A percentile compares a stretch with the other conserved stretches of the same genome.
Evolutionary conservation across 2,888 invertebrate species (phyloP).

Genomic region (Muscina levida): DNA sequence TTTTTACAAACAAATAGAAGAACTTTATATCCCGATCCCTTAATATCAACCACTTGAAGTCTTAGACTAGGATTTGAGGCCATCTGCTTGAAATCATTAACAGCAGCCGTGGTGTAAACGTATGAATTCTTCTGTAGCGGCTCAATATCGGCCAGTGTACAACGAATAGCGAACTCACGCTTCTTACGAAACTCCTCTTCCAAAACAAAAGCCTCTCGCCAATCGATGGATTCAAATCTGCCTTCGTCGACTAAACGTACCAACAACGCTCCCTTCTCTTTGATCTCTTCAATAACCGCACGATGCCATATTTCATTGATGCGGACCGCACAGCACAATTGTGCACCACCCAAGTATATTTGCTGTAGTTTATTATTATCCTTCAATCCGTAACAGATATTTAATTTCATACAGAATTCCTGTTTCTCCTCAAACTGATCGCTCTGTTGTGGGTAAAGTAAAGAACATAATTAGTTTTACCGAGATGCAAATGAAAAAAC

Average conservation of each 20-base stretch:
- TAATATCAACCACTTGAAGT: slow-evolving; percentile 75
- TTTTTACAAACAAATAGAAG: slow-evolving; percentile 78
- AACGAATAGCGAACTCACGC: slow-evolving; percentile 73
- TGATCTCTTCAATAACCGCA: slow-evolving; percentile 71
- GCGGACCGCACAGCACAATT: slow-evolving; percentile 73
- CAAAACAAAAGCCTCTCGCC: slow-evolving; percentile 81
- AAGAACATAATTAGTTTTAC: too few relatives aligned
- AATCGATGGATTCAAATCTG: slow-evolving; percentile 81
- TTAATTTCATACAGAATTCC: slow-evolving; percentile 65
- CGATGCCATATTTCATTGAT: slow-evolving; percentile 73
- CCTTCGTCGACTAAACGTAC: slow-evolving; percentile 83
- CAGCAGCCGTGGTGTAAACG: slow-evolving; percentile 78
- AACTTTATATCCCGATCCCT: slow-evolving; percentile 74
- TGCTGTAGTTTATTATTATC: slow-evolving; percentile 69
- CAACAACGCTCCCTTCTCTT: slow-evolving; percentile 70
- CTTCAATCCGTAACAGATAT: slow-evolving; percentile 67
- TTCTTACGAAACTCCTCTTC: slow-evolving; percentile 69
- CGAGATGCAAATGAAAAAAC: too few relatives aligned
- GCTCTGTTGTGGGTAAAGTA: too few relatives aligned
- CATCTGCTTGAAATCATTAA: slow-evolving; percentile 76
- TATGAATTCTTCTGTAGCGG: slow-evolving; percentile 76
- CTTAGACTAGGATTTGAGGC: slow-evolving; percentile 76
- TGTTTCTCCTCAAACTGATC: slow-evolving; percentile 64
- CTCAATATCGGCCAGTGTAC: slow-evolving; percentile 79
- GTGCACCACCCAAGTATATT: slow-evolving; percentile 73